These are phyloP conservation scores for Mactra quadrangularis DNA, from an alignment of 1,140 invertebrate species.

Conservation along the genomic window DNA sequence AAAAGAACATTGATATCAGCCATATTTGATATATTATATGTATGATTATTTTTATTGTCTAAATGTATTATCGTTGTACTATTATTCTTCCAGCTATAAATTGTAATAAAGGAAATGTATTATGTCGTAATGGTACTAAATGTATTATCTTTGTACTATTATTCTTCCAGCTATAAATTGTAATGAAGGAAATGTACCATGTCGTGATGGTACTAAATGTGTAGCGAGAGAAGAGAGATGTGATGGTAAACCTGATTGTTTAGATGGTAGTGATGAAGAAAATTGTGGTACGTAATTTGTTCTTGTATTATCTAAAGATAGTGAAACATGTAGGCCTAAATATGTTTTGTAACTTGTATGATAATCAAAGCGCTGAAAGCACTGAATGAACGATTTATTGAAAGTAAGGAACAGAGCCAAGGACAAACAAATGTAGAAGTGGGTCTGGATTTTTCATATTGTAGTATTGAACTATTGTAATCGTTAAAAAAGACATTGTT, in stretches of 20 bases:
- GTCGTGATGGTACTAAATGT: constrained; percentile 49
- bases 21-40: too few species aligned
- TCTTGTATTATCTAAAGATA: too few species aligned
- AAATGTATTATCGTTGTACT: background rate
- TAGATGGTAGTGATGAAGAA: constrained; percentile 61
- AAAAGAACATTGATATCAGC: too few species aligned
- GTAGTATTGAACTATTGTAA: too few species aligned
- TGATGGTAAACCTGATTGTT: constrained; percentile 66
- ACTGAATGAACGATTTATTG: too few species aligned
- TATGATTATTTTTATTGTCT: too few species aligned
- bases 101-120: constrained; percentile 45
- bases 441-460: too few species aligned
- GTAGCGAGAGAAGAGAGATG: constrained; percentile 55
- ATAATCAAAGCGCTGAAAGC: background rate
- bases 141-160: background rate
- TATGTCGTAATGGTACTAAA: constrained; percentile 42
- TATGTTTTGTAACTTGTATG: background rate
- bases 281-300: constrained; percentile 61
- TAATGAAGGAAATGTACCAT: constrained; percentile 48
- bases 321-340: too few species aligned
- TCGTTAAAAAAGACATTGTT: too few species aligned
- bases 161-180: constrained; percentile 14
- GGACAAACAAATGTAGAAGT: too few species aligned
- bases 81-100: constrained; percentile 8
- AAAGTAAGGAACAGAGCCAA: too few species aligned